Percentiles rank a stretch among this genome's conserved stretches.
phyloP scores from a whole-genome alignment of 2,113 vertebrate species.

The Aythya baeri region DNA sequence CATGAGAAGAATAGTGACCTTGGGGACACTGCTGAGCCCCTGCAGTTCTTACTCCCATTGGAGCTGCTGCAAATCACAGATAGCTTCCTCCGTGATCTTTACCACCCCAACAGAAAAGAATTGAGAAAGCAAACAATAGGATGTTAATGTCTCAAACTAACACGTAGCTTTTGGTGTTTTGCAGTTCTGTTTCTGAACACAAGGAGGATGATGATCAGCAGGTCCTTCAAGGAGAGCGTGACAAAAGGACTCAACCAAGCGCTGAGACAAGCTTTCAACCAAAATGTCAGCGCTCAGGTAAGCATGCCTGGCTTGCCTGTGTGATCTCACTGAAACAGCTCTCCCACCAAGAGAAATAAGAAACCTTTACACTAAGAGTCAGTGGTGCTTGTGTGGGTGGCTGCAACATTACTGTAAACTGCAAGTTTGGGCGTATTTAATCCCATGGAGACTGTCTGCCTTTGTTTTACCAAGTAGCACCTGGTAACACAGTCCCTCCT shows the following conservation, averaged over 20 bases:
- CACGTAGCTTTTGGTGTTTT: constrained; percentile 10
- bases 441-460: not conserved
- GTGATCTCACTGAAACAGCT: not conserved
- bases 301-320: constrained; percentile 19
- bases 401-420: not conserved
- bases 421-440: not conserved
- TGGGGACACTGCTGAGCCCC: not conserved
- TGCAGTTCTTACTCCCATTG: not conserved
- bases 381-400: not conserved
- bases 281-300: constrained; percentile 86
- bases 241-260: constrained; percentile 88
- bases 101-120: not conserved
- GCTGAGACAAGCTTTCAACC: constrained; percentile 88
- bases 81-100: not conserved
- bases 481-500: not conserved
- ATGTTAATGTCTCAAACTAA: not conserved
- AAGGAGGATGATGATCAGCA: constrained; percentile 84
- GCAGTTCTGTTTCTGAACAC: constrained; percentile 91
- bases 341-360: not conserved
- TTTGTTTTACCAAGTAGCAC: not conserved
- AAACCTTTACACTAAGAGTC: not conserved
- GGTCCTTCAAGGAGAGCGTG: constrained; percentile 85
- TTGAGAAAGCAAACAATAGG: not conserved
- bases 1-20: not conserved
- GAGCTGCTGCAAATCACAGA: not conserved